Conservation (phyloP, 2,113 vertebrate species). For the Misgurnus anguillicaudatus region DNA sequence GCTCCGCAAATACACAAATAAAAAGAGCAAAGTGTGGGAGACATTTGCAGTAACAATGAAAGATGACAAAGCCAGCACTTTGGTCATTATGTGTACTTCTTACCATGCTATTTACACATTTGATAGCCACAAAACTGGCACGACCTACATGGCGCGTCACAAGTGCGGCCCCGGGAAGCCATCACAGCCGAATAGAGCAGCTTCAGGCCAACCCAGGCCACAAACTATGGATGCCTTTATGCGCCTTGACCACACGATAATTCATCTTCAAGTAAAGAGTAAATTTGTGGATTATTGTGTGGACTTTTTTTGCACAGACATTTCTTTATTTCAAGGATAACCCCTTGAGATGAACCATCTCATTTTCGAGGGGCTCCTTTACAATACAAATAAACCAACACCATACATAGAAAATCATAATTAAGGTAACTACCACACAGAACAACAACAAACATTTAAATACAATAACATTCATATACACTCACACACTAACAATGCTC, state of each 20-base stretch:
- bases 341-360: too few species aligned
- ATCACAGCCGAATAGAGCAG: neutral
- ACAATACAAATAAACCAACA: too few species aligned
- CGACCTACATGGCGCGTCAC: neutral
- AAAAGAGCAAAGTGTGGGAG: too few species aligned
- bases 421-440: too few species aligned
- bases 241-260: neutral
- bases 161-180: neutral
- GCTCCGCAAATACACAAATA: too few species aligned
- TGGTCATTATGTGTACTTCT: neutral
- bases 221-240: conserved; percentile 8
- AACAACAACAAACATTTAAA: too few species aligned
- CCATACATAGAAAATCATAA: too few species aligned
- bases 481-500: too few species aligned
- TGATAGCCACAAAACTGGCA: conserved; percentile 15
- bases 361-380: too few species aligned
- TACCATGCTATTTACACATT: neutral
- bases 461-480: too few species aligned
- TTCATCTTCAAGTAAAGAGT: conserved; percentile 22
- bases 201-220: neutral
- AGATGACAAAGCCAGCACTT: neutral
- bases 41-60: neutral
- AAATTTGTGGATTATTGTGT: conserved; percentile 28
- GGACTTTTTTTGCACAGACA: conserved; percentile 22
- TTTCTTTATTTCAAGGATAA: too few species aligned